Evolutionary conservation across 2,797 vertebrate genomes (phyloP), one percentile per base, ranked within the genome.

Genomic region (Gorsachius magnificus): DNA sequence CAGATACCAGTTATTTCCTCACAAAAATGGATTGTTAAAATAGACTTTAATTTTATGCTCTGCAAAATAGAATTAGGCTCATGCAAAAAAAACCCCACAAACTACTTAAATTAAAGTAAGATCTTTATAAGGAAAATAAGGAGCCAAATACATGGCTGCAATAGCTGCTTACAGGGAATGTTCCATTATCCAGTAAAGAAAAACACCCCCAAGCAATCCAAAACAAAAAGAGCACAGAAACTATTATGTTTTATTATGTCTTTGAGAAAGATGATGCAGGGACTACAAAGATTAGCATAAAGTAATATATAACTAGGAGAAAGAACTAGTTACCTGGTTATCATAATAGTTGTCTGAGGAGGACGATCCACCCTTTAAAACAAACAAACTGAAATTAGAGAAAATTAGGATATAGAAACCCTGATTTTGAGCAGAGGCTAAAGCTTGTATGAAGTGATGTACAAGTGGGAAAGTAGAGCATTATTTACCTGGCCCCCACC

Each of bases 351-450:
- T 41, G 20, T 95, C 80, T 56, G 95, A 85, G 36, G 79, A 90
- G 35, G 87, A 95, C 0, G 71, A 96, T 65, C 96, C 96, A 85
- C 88, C 90, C 96, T 97, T 93, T 26, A 53, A 93, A n/a, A 57
- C 13, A 58, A 94, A 75, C 11, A 35, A 81, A 43, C 25, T 6
- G 82, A 85, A 78, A 75, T 74, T 21, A 68, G 64, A 77, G 29
- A 63, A 86, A 85, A 63, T 31, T 21, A 61, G 20, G 19, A 36
- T 63, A 61, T 3, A 66, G 56, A 83, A 84, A 84, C 25, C 6
- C 10, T 48, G 46, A 56, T 77, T 94, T 64, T 82, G 19, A 82
- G 13, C 35, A 87, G 38, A 48, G 6, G 3, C 16, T 61, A 36
- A 83, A 80, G 35, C 53, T 71, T 48, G 15, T 38, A 61, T 38